Percentiles rank a stretch among this genome's conserved stretches.
These are phyloP conservation scores for Tachystola acroxantha DNA, from an alignment of 2,888 invertebrate species.

Conservation along the genomic window DNA sequence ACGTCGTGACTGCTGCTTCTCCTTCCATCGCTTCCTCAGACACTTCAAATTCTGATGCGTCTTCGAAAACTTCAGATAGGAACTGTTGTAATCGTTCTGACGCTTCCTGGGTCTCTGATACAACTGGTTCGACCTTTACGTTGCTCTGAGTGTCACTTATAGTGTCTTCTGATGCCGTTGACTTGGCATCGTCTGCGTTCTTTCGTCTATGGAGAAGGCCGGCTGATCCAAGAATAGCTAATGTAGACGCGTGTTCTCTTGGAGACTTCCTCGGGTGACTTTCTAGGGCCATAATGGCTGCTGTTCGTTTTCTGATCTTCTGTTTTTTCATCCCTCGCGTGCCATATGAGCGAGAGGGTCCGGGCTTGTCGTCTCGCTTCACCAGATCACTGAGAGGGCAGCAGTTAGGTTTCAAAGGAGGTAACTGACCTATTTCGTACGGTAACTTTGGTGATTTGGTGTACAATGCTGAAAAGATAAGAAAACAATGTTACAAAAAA, in stretches of 20 bases:
- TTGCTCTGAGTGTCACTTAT: constrained; percentile 53
- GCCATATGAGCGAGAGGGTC: constrained; percentile 57
- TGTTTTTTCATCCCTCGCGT: constrained; percentile 64
- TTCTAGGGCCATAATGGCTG: constrained; percentile 52
- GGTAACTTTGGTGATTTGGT: constrained; percentile 84
- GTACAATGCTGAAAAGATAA: constrained; percentile 72
- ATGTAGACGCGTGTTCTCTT: constrained; percentile 91
- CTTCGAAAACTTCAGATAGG: constrained; percentile 62
- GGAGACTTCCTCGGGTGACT: constrained; percentile 89
- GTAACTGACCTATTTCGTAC: constrained; percentile 84
- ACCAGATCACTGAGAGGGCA: constrained; percentile 69
- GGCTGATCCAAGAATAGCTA: constrained; percentile 85
- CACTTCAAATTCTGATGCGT: constrained; percentile 67
- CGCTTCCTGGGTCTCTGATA: constrained; percentile 51
- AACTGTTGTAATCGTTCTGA: constrained; percentile 64
- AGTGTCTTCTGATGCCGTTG: constrained; percentile 67
- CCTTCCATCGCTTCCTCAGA: constrained; percentile 59
- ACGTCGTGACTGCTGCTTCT: constrained; percentile 47
- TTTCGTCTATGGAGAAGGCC: constrained; percentile 79
- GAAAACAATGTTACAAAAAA: constrained; percentile 14
- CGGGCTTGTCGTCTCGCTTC: constrained; percentile 56
- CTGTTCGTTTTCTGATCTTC: constrained; percentile 48
- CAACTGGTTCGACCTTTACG: constrained; percentile 41
- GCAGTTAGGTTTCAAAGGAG: constrained; percentile 78
- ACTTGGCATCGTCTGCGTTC: constrained; percentile 59